phyloP scores from a whole-genome alignment of 1,140 invertebrate species.

The Leptoteleia sp. region DNA sequence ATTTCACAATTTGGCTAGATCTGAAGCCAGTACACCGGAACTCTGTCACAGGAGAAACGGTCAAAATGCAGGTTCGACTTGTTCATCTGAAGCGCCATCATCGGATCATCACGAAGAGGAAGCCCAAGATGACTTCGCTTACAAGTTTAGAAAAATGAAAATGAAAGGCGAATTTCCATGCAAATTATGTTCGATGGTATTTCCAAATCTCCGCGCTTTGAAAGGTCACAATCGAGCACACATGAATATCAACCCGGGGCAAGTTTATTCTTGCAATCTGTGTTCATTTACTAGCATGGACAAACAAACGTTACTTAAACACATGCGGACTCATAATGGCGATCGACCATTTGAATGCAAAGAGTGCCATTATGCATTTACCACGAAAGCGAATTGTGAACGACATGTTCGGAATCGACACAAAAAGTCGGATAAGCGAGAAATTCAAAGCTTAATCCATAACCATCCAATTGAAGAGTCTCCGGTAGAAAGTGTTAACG shows the following conservation, averaged over 20 bases:
- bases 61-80: slow-evolving; percentile 71
- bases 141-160: slow-evolving; percentile 92
- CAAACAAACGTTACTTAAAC: slow-evolving; percentile 92
- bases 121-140: slow-evolving; percentile 89
- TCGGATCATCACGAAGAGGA: slow-evolving; percentile 85
- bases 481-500: slow-evolving; percentile 84
- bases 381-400: slow-evolving; percentile 96
- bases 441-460: slow-evolving; percentile 92
- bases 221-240: slow-evolving; percentile 94
- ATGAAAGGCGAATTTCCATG: slow-evolving; percentile 93
- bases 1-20: slow-evolving; percentile 81
- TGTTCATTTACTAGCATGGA: slow-evolving; percentile 94
- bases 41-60: slow-evolving; percentile 71
- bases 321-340: slow-evolving; percentile 96
- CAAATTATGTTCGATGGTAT: slow-evolving; percentile 90
- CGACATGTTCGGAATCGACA: slow-evolving; percentile 95
- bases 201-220: slow-evolving; percentile 92
- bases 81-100: slow-evolving; percentile 74
- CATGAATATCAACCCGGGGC: slow-evolving; percentile 84
- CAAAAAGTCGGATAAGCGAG: slow-evolving; percentile 90
- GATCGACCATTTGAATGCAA: slow-evolving; percentile 96
- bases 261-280: slow-evolving; percentile 95
- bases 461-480: slow-evolving; percentile 92
- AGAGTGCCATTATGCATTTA: slow-evolving; percentile 97
- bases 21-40: slow-evolving; percentile 75